Base-by-base conservation (phyloP, 2,797 vertebrate species). In the Holocentrus rufus region DNA sequence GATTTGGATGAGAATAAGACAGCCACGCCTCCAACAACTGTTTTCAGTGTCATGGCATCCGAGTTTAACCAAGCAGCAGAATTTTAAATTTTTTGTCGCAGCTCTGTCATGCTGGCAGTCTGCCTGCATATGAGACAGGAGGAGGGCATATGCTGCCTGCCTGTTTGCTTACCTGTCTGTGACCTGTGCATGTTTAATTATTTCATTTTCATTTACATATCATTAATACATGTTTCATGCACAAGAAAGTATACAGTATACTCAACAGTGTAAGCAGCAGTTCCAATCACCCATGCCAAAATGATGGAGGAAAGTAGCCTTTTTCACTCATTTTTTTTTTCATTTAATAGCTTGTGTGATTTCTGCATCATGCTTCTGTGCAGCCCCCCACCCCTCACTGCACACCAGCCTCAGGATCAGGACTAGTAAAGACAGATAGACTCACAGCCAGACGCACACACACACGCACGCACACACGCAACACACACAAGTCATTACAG, bases 1-100 rank as follows among this genome's bases (percentile, higher is more conserved):
- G 22, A 67, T 54, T 60, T 52, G 72, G 74, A 30, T 69, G 23
- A 59, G 15, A 46, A 70, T 49, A 11, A 20, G 25, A 46, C 68
- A 15, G 18, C 10, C 66, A 72, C 77, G 77, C 75, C 69, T 78
- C 74, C 7, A 34, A 22, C 9, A 59, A 56, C 27, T 44, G 31
- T 11, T 20, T 54, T 17, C 27, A n/a, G 53, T 49, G 27, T n/a
- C 60, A 34, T 50, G 66, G 10, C 74, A 13, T 46, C 31, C 0
- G 10, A 46, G 13, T 46, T 53, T 7, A n/a, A 25, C 15, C 7
- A 15, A 7, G 25, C 34, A 18, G 18, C 1, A 0, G 8, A 22
- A 7, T 42, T 31, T 25, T 7, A 3, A 13, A 31, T 31, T 31
- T 18, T 58, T 34, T 10, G 18, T 36, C n/a, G 36, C 53, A 42